Evolutionary conservation across 2,113 vertebrate species (phyloP).

Genomic region (Nyctibius bracteatus): DNA sequence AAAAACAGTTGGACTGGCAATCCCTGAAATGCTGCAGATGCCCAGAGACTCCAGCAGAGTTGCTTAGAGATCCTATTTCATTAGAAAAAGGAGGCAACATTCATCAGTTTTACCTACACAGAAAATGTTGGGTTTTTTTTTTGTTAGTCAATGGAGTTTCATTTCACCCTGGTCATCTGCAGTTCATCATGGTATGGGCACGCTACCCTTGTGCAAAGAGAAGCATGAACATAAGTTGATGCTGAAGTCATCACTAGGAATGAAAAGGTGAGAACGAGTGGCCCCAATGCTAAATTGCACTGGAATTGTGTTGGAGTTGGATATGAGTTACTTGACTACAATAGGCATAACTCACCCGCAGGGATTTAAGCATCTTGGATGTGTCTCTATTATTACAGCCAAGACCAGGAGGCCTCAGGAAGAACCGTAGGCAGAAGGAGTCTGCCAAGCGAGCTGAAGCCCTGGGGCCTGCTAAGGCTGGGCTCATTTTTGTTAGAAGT

Average conservation of each 20-base stretch:
- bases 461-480: neutral
- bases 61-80: neutral
- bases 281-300: neutral
- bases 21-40: neutral
- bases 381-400: neutral
- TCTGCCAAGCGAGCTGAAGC: neutral
- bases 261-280: accelerated
- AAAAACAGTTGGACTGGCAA: neutral
- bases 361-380: neutral
- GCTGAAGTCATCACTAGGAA: neutral
- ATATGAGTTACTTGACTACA: neutral
- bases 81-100: neutral
- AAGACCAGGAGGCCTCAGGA: neutral
- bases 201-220: neutral
- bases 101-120: neutral
- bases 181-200: neutral
- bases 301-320: neutral
- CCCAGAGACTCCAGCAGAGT: neutral
- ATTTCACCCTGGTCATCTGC: neutral
- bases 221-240: accelerated
- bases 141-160: neutral
- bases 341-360: neutral
- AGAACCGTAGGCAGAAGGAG: neutral
- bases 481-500: neutral
- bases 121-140: neutral